A percentile compares a stretch with the other conserved stretches of the same genome.
These are phyloP conservation scores for Chionis minor DNA, from an alignment of 2,113 vertebrate genomes.

Conservation along the genomic window DNA sequence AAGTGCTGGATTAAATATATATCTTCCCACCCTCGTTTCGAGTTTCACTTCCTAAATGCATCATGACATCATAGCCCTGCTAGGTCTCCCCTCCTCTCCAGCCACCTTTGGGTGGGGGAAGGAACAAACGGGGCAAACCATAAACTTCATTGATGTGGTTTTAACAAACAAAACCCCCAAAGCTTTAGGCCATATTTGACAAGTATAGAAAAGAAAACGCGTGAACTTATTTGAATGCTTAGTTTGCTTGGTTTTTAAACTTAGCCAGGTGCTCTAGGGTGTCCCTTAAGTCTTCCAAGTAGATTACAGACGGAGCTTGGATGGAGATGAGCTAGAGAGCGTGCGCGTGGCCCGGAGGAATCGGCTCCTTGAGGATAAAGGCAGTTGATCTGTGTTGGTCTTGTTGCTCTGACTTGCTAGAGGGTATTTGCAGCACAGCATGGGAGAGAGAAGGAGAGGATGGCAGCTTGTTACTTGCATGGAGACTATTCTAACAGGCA, in stretches of 20 bases:
- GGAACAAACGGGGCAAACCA: neutral
- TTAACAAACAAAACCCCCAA: neutral
- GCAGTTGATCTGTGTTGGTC: neutral
- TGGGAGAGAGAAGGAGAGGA: neutral
- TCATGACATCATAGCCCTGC: neutral
- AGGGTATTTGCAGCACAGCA: neutral
- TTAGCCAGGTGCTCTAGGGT: neutral
- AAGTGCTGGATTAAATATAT: neutral
- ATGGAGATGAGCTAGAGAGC: neutral
- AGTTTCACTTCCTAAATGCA: neutral
- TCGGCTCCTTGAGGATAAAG: neutral
- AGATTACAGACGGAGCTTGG: conserved; percentile 6
- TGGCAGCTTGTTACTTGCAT: neutral
- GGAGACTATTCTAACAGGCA: neutral
- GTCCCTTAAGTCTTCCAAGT: conserved; percentile 5
- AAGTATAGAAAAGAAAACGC: neutral
- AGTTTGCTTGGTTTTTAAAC: neutral
- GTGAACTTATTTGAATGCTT: neutral
- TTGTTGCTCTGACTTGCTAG: neutral
- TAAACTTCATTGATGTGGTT: neutral
- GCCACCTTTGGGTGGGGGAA: neutral
- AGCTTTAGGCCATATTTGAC: neutral
- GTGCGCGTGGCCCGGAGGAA: neutral
- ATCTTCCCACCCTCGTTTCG: neutral
- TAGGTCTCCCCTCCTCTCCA: neutral